Evolutionary conservation across 2,888 invertebrate genomes (phyloP).

Genomic region (Plagodis dolabraria): DNA sequence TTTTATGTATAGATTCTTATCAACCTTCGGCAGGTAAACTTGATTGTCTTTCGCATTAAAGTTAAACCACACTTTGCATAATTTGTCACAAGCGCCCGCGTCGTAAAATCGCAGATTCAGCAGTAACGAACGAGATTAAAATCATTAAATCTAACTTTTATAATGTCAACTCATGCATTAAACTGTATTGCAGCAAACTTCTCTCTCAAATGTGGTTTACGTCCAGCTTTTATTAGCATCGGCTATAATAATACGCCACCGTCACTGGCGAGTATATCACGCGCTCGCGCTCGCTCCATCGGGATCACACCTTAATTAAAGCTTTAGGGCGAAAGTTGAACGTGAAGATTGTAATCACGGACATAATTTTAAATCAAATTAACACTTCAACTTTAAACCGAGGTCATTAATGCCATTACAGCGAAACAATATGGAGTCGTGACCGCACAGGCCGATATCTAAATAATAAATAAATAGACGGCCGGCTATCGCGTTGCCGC

Average conservation of each 20-base stretch:
- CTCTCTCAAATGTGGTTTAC: constrained; percentile 47
- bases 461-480: constrained; percentile 84
- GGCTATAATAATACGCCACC: constrained; percentile 45
- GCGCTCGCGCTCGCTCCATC: constrained; percentile 57
- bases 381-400: constrained; percentile 84
- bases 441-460: constrained; percentile 80
- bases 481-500: constrained; percentile 72
- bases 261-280: constrained; percentile 54
- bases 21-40: constrained; percentile 15
- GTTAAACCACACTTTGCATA: constrained; percentile 43
- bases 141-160: constrained; percentile 62
- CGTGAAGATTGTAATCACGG: constrained; percentile 78
- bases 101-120: constrained; percentile 48
- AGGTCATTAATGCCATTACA: constrained; percentile 82
- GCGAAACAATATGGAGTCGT: constrained; percentile 83
- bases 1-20: constrained; percentile 22
- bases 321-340: constrained; percentile 78
- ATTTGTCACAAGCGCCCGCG: constrained; percentile 57
- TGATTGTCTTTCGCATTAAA: constrained; percentile 34
- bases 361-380: constrained; percentile 85
- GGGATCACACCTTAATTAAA: constrained; percentile 76
- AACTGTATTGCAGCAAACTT: constrained; percentile 60
- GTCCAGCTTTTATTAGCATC: constrained; percentile 55
- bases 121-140: constrained; percentile 57
- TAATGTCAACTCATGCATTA: constrained; percentile 61